A percentile compares a stretch with the other conserved stretches of the same genome.
phyloP scores from a whole-genome alignment of 1,140 invertebrate genomes.

The Euura saliciscinereae region DNA sequence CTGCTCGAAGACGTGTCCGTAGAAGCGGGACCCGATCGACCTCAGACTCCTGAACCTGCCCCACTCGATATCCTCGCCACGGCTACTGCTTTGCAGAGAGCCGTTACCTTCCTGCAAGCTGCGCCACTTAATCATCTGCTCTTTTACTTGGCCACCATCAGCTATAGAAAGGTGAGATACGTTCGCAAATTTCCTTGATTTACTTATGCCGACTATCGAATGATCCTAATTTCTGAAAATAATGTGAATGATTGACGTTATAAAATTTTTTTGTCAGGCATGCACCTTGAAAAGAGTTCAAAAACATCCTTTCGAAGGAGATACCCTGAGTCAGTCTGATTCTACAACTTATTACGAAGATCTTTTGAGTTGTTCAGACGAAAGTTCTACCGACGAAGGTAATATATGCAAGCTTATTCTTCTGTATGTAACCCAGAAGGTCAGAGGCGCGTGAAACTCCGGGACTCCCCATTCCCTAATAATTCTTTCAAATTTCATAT shows the following conservation, averaged over 20 bases:
- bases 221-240: too few species aligned
- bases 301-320: slow-evolving; percentile 78
- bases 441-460: slow-evolving; percentile 8
- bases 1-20: slow-evolving; percentile 65
- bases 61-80: slow-evolving; percentile 65
- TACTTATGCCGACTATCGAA: too few species aligned
- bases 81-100: slow-evolving; percentile 71
- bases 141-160: slow-evolving; percentile 85
- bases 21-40: slow-evolving; percentile 54
- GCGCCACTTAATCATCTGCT: slow-evolving; percentile 79
- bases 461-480: slow-evolving; percentile 11
- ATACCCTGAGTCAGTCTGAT: slow-evolving; percentile 84
- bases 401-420: slow-evolving; percentile 29
- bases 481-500: neutral
- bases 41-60: slow-evolving; percentile 57
- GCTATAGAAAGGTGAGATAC: slow-evolving; percentile 84
- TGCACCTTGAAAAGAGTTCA: slow-evolving; percentile 82
- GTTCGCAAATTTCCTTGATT: neutral
- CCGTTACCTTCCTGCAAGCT: slow-evolving; percentile 69
- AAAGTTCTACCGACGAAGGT: slow-evolving; percentile 87
- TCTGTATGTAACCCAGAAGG: neutral
- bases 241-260: too few species aligned
- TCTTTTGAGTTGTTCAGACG: slow-evolving; percentile 86
- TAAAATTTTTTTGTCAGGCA: slow-evolving; percentile 57
- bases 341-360: slow-evolving; percentile 94